Evolutionary conservation across 2,888 invertebrate species (phyloP).

Genomic region (Imbricaverruca yamaguchii): DNA sequence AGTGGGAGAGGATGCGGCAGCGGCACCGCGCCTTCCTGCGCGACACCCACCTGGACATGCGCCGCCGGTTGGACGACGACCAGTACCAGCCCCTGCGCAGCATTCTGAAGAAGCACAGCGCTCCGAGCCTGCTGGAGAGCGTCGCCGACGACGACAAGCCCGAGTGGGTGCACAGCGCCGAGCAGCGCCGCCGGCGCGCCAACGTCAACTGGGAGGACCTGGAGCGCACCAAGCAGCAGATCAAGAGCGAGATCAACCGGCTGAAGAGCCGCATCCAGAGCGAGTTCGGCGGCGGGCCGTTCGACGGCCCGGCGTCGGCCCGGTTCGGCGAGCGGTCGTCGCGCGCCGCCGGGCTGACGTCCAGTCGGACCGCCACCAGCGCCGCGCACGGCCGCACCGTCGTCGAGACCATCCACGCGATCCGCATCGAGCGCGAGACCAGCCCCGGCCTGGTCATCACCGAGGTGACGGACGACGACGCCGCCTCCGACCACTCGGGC

Average conservation of each 20-base stretch:
- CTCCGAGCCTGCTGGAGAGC: slow-evolving; percentile 34
- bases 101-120: slow-evolving; percentile 12
- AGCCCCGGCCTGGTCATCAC: slow-evolving; percentile 4
- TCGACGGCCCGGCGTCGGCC: neutral
- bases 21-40: neutral
- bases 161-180: slow-evolving; percentile 14
- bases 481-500: too few species aligned
- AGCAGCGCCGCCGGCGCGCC: slow-evolving; percentile 1
- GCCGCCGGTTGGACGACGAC: neutral
- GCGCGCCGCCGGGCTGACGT: slow-evolving; percentile 42
- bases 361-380: slow-evolving; percentile 55
- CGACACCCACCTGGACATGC: neutral
- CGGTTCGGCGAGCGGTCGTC: slow-evolving; percentile 34
- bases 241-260: neutral
- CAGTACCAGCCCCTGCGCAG: neutral
- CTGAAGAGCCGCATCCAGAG: neutral
- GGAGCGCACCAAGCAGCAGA: slow-evolving; percentile 24
- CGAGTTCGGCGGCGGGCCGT: neutral
- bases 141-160: slow-evolving; percentile 31
- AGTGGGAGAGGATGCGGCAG: neutral
- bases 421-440: slow-evolving; percentile 24
- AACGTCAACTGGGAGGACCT: slow-evolving; percentile 23
- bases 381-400: slow-evolving; percentile 70
- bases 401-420: slow-evolving; percentile 47
- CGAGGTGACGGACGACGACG: neutral